Evolutionary conservation across 2,113 vertebrate genomes (phyloP).

Genomic region (Acanthisitta chloris): DNA sequence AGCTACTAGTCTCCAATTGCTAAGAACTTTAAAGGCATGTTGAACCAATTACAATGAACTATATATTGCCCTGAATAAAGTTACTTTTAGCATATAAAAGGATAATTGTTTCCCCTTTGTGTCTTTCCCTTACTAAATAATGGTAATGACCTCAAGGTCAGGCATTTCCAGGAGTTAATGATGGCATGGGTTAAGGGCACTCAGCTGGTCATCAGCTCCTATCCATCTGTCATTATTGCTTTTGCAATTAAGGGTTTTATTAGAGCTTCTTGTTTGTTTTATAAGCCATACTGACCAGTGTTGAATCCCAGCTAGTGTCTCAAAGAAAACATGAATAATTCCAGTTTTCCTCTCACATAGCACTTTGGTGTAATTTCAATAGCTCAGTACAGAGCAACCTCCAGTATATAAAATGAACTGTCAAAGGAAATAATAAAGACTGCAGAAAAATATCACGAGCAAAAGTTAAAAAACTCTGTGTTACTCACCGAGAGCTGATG

Average conservation of each 20-base stretch:
- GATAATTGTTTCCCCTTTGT: conserved; percentile 64
- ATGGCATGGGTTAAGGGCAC: conserved; percentile 62
- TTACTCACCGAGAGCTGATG: conserved; percentile 83
- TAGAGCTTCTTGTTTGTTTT: conserved; percentile 47
- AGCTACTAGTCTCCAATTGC: background rate
- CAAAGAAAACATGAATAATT: background rate
- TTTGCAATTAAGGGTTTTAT: conserved; percentile 60
- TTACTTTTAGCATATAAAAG: conserved; percentile 66
- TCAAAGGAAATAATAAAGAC: background rate
- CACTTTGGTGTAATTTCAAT: background rate
- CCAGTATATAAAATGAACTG: background rate
- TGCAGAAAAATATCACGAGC: background rate
- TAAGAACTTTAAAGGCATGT: conserved; percentile 43
- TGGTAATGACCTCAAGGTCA: conserved; percentile 64
- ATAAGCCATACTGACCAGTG: conserved; percentile 10
- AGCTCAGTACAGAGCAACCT: background rate
- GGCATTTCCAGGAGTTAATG: conserved; percentile 64
- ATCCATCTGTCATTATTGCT: conserved; percentile 67
- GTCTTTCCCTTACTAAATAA: conserved; percentile 50
- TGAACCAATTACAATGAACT: conserved; percentile 57
- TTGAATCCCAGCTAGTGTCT: background rate
- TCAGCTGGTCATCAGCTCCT: conserved; percentile 67
- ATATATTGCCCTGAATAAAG: conserved; percentile 50
- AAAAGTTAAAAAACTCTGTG: accelerated
- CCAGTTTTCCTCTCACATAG: background rate